A percentile compares a stretch with the other conserved stretches of the same genome.
phyloP scores from a whole-genome alignment of 1,140 invertebrate species.

The Cardiocondyla obscurior region DNA sequence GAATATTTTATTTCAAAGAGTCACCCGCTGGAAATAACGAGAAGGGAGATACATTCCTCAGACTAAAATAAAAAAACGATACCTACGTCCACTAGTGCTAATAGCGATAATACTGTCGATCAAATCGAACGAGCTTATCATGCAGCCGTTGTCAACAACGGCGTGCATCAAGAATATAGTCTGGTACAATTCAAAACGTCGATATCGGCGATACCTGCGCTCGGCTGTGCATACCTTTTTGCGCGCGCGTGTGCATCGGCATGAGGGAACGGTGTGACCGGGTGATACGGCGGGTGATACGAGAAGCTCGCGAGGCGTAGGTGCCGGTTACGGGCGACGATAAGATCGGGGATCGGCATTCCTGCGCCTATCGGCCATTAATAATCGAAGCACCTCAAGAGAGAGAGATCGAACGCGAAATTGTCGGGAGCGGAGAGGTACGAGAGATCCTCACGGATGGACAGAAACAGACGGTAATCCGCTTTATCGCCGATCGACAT shows the following conservation, averaged over 20 bases:
- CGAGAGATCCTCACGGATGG: background rate
- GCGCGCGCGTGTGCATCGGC: constrained; percentile 4
- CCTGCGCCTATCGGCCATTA: constrained; percentile 67
- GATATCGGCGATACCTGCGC: constrained; percentile 50
- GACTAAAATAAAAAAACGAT: background rate
- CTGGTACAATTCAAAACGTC: constrained; percentile 49
- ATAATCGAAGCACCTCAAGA: constrained; percentile 67
- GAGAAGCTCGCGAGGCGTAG: constrained; percentile 71
- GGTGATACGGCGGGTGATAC: constrained; percentile 69
- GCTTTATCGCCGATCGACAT: constrained; percentile 44
- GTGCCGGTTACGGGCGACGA: constrained; percentile 70
- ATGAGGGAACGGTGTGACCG: constrained; percentile 41
- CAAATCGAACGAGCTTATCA: background rate
- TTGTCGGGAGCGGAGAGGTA: background rate
- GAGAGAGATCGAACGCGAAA: constrained; percentile 55
- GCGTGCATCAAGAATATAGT: background rate
- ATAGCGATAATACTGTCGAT: background rate
- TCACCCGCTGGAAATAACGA: too few relatives aligned
- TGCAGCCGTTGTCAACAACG: background rate
- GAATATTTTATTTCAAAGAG: background rate
- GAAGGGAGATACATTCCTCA: background rate
- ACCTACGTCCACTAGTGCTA: background rate
- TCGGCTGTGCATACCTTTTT: constrained; percentile 22
- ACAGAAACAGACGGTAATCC: constrained; percentile 47
- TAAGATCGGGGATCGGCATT: constrained; percentile 70